Evolutionary conservation across 1,140 invertebrate genomes (phyloP).

Genomic region (Hetaerina americana): DNA sequence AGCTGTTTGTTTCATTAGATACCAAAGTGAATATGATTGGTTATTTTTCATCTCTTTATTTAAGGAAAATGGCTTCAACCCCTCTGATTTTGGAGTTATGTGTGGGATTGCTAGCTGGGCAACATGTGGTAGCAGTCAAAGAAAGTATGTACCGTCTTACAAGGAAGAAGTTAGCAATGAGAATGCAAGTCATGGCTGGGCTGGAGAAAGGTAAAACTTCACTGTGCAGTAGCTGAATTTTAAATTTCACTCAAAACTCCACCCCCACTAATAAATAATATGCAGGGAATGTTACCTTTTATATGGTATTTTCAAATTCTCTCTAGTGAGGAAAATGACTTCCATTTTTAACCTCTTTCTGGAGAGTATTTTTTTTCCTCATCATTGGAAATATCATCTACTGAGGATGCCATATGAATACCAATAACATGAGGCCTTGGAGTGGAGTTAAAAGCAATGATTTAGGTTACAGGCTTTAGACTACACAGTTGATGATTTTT

Average conservation of each 20-base stretch:
- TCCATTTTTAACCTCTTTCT: too few species aligned
- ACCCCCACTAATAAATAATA: not conserved
- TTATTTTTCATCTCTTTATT: conserved; percentile 20
- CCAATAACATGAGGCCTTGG: too few species aligned
- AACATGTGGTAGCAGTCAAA: conserved; percentile 52
- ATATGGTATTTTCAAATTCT: not conserved
- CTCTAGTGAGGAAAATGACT: not conserved
- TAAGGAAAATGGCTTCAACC: conserved; percentile 38
- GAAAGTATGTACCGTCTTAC: not conserved
- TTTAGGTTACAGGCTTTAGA: too few species aligned
- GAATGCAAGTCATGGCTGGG: not conserved
- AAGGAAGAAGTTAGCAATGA: not conserved
- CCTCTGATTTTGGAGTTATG: conserved; percentile 57
- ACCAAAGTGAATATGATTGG: too few species aligned
- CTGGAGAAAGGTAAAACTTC: not conserved
- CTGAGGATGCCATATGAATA: too few species aligned
- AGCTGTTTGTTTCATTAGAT: too few species aligned
- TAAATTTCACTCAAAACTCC: not conserved
- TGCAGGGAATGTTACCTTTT: not conserved
- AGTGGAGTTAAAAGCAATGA: too few species aligned
- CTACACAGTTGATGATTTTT: too few species aligned
- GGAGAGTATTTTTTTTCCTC: too few species aligned
- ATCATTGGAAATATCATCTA: too few species aligned
- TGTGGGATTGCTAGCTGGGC: conserved; percentile 73
- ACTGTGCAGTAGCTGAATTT: not conserved